Conservation (phyloP, 2,113 vertebrate species). For the Hippocampus barbouri region DNA sequence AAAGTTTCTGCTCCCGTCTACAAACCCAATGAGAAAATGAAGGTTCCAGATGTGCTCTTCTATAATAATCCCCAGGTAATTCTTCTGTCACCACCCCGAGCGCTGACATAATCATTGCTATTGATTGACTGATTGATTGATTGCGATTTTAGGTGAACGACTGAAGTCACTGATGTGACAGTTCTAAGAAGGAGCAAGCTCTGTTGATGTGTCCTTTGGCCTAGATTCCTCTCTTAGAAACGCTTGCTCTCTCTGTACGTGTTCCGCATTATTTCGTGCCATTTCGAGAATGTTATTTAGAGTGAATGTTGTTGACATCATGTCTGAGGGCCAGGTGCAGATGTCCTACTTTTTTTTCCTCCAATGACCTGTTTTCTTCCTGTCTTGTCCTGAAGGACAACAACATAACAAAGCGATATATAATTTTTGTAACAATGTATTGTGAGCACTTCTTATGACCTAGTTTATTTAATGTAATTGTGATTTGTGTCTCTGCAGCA, state of each 20-base stretch:
- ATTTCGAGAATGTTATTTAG: conserved; percentile 28
- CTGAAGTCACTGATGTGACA: conserved; percentile 10
- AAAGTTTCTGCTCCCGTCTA: conserved; percentile 76
- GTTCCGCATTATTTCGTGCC: conserved; percentile 35
- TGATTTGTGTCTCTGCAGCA: conserved; percentile 73
- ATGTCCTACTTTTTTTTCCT: conserved; percentile 58
- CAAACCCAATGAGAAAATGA: conserved; percentile 82
- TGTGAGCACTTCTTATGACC: background rate
- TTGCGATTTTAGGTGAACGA: background rate
- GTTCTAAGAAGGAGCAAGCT: background rate
- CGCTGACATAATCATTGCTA: background rate
- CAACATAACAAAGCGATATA: background rate
- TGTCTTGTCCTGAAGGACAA: conserved; percentile 25
- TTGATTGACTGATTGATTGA: background rate
- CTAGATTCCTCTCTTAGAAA: conserved; percentile 31
- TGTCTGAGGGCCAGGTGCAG: conserved; percentile 28
- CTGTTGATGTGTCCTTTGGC: conserved; percentile 15
- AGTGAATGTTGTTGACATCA: conserved; percentile 7
- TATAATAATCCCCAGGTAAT: conserved; percentile 92
- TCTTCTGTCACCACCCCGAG: background rate
- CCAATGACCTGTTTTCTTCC: conserved; percentile 60
- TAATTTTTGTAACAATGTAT: background rate
- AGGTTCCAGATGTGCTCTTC: conserved; percentile 94
- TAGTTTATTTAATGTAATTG: background rate
- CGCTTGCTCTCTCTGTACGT: conserved; percentile 20